Evolutionary conservation across 2,888 invertebrate genomes (phyloP).

Genomic region (Malthinus flaveolus): DNA sequence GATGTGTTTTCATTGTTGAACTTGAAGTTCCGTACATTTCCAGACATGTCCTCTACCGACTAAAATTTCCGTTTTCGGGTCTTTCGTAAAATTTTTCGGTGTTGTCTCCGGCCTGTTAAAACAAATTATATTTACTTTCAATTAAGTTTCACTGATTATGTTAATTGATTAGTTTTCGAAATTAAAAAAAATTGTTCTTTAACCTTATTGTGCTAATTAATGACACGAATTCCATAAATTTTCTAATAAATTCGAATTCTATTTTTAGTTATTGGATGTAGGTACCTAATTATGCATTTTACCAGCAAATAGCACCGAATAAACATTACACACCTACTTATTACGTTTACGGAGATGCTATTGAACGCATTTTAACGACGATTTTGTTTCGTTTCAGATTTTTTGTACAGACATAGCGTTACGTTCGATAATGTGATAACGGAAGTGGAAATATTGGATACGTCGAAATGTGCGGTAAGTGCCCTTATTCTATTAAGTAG

Average conservation of each 20-base stretch:
- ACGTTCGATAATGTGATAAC: constrained; percentile 77
- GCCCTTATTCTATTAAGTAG: not conserved
- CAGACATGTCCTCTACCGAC: no score
- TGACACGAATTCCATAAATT: constrained; percentile 4
- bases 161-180: not conserved
- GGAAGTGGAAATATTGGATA: constrained; percentile 79
- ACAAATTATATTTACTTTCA: constrained; percentile 2
- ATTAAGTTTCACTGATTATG: constrained; percentile 7
- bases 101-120: no score
- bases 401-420: constrained; percentile 76
- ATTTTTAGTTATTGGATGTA: not conserved
- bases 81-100: no score
- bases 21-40: no score
- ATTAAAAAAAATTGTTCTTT: not conserved
- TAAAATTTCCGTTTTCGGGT: no score
- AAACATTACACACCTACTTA: no score
- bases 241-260: not conserved
- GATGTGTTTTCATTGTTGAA: no score
- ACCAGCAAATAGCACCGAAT: not conserved
- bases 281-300: not conserved
- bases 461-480: constrained; percentile 80
- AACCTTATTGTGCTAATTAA: constrained; percentile 5
- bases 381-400: constrained; percentile 67
- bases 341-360: not conserved
- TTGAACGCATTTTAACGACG: not conserved